These are phyloP conservation scores for Rattus rattus DNA, from an alignment of 2,113 vertebrate species.

Conservation along the genomic window DNA sequence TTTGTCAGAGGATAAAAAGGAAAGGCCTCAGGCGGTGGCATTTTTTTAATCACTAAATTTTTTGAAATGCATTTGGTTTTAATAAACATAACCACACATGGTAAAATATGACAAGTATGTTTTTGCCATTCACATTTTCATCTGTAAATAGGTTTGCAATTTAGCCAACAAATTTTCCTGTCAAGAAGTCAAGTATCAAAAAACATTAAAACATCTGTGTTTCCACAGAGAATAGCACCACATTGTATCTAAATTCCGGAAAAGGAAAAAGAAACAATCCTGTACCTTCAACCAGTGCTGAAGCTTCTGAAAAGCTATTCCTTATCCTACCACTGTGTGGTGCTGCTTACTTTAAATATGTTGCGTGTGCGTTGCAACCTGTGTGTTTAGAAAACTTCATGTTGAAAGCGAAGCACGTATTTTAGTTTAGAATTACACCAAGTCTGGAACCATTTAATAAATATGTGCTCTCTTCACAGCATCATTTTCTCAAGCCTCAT, in stretches of 20 bases:
- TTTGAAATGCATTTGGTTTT: slow-evolving; percentile 68
- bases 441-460: background rate
- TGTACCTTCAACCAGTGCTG: background rate
- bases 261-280: slow-evolving; percentile 13
- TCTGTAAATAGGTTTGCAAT: slow-evolving; percentile 57
- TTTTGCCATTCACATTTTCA: slow-evolving; percentile 61
- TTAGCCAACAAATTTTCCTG: slow-evolving; percentile 30
- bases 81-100: slow-evolving; percentile 61
- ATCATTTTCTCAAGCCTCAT: background rate
- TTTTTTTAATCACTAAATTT: slow-evolving; percentile 49
- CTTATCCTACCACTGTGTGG: slow-evolving; percentile 35
- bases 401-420: background rate
- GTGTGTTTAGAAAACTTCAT: background rate
- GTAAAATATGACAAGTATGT: slow-evolving; percentile 62
- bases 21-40: slow-evolving; percentile 50
- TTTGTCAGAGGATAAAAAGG: slow-evolving; percentile 65
- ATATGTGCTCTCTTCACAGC: background rate
- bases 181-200: slow-evolving; percentile 35
- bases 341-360: slow-evolving; percentile 55
- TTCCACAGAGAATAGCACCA: background rate
- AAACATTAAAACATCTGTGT: background rate
- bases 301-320: background rate
- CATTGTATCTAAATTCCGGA: background rate
- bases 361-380: background rate
- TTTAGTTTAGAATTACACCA: background rate